Evolutionary conservation across 37 sponge, comb jelly and placozoan species (phyloP).

Genomic region (Tethya wilhelma): DNA sequence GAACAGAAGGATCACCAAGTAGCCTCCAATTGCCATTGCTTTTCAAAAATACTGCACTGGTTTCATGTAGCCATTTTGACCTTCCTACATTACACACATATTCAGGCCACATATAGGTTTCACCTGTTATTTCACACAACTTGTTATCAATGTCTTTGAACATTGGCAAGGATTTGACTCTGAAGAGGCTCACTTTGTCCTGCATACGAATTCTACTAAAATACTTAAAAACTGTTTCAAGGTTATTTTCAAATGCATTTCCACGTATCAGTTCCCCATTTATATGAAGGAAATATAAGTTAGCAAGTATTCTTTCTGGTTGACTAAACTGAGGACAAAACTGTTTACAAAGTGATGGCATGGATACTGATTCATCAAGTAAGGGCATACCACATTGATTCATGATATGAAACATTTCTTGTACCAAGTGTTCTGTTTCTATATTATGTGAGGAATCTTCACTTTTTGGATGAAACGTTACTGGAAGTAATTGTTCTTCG

Average conservation of each 20-base stretch:
- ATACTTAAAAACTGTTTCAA: neutral
- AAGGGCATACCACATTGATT: conserved; percentile 4
- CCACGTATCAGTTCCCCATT: neutral
- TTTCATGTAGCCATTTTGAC: neutral
- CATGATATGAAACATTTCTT: neutral
- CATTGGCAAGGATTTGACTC: conserved; percentile 3
- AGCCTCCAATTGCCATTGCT: neutral
- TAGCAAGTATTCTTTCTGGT: neutral
- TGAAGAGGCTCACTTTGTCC: neutral
- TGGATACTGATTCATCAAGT: neutral
- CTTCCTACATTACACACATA: neutral
- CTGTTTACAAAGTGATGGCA: neutral
- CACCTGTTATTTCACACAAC: neutral
- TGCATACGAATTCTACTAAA: neutral
- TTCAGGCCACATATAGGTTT: conserved; percentile 3
- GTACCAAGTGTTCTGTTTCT: too few species aligned
- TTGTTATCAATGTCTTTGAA: too few species aligned
- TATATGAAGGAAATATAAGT: neutral
- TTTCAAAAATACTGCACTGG: neutral
- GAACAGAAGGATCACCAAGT: neutral
- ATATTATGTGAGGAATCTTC: neutral
- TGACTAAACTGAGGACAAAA: neutral
- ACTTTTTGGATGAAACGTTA: neutral
- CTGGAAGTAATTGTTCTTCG: conserved; percentile 1
- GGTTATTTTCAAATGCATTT: neutral